Percentiles rank a stretch among this genome's conserved stretches.
Conservation (phyloP, 2,113 vertebrate species). For the Raja brachyura region DNA sequence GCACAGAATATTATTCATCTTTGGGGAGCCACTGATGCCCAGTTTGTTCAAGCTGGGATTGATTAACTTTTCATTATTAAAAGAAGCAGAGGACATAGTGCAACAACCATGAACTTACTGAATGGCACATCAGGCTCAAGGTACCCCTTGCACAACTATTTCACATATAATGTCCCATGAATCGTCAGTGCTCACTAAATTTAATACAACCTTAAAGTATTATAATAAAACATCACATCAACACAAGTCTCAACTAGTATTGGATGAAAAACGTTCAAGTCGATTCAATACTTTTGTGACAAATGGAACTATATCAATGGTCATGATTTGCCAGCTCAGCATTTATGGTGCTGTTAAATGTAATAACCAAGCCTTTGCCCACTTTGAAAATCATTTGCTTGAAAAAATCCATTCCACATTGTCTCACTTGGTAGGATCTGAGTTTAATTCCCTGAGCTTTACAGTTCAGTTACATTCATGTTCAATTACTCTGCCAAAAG, state of each 20-base stretch:
- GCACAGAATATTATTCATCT: too few relatives aligned
- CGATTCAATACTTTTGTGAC: neutral
- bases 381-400: neutral
- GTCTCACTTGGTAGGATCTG: neutral
- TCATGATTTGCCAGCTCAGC: neutral
- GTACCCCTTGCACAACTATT: too few relatives aligned
- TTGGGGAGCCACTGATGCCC: too few relatives aligned
- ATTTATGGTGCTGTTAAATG: neutral
- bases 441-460: neutral
- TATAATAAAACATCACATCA: neutral
- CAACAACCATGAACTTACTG: too few relatives aligned
- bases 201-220: neutral
- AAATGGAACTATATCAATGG: neutral
- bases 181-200: neutral
- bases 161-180: neutral
- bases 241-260: neutral
- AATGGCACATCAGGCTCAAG: too few relatives aligned
- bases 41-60: too few relatives aligned
- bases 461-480: neutral
- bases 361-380: neutral
- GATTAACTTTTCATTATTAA: too few relatives aligned
- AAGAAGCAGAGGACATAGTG: too few relatives aligned
- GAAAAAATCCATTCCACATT: neutral
- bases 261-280: neutral
- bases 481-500: neutral